Conservation (phyloP, 2,888 invertebrate genomes). For the Phyto melanocephala region DNA sequence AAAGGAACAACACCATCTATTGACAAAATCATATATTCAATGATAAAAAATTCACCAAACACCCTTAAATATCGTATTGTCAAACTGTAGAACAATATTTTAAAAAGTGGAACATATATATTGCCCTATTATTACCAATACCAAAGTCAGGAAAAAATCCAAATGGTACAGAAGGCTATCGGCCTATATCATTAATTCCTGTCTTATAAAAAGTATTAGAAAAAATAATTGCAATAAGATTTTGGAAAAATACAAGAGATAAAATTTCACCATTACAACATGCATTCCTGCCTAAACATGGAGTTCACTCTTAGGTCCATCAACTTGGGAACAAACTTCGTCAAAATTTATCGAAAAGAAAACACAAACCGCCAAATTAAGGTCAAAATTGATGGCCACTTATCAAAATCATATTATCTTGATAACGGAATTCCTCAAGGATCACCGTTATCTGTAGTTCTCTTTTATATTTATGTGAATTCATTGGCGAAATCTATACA, state of each 20-base stretch:
- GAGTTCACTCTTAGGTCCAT: constrained; percentile 7
- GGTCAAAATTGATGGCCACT: constrained; percentile 20
- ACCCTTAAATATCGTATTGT: not conserved
- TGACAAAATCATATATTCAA: constrained; percentile 12
- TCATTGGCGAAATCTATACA: not conserved
- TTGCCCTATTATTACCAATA: not conserved
- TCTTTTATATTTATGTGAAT: constrained; percentile 21
- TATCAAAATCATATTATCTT: not conserved
- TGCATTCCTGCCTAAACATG: constrained; percentile 18
- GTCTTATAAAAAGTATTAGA: constrained; percentile 29
- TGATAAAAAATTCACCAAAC: not conserved
- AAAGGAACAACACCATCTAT: constrained; percentile 4
- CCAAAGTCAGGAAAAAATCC: constrained; percentile 22
- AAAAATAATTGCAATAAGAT: constrained; percentile 2
- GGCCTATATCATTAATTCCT: constrained; percentile 24
- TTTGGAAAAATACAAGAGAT: not conserved
- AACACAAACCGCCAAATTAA: constrained; percentile 20
- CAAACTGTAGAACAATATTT: constrained; percentile 12
- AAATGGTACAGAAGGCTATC: not conserved
- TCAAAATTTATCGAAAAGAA: not conserved
- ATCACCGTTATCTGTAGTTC: constrained; percentile 18
- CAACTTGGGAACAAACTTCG: not conserved
- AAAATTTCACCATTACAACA: constrained; percentile 13
- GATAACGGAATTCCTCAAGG: not conserved
- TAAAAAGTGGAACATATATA: constrained; percentile 5